Conservation (phyloP, 2,888 invertebrate genomes). For the Anthophora plumipes region DNA sequence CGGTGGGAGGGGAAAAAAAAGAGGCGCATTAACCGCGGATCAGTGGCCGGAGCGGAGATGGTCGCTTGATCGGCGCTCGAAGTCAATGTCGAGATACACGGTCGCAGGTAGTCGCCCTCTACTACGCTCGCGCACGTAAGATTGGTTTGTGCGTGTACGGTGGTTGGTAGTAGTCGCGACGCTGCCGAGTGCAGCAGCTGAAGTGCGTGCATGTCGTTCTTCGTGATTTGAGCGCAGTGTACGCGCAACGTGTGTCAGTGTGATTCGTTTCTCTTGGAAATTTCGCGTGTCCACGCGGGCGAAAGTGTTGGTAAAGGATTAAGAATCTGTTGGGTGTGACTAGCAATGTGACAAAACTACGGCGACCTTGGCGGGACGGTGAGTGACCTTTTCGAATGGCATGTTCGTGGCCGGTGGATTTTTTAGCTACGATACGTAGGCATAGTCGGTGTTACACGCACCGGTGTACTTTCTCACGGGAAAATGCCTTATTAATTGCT, state of each 20-base stretch:
- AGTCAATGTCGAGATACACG: conserved; percentile 62
- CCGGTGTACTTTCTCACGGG: conserved; percentile 76
- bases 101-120: conserved; percentile 67
- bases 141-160: conserved; percentile 54
- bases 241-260: conserved; percentile 1
- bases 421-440: conserved; percentile 18
- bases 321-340: conserved; percentile 36
- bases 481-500: conserved; percentile 72
- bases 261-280: conserved; percentile 1
- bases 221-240: conserved; percentile 19
- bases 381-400: conserved; percentile 78
- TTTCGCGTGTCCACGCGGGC: background rate
- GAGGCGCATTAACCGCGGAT: conserved; percentile 4
- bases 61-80: conserved; percentile 34
- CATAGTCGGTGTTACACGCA: background rate
- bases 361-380: conserved; percentile 79
- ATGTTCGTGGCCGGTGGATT: conserved; percentile 36
- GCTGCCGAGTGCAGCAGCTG: conserved; percentile 67
- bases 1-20: background rate
- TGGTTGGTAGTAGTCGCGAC: conserved; percentile 66
- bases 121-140: conserved; percentile 46
- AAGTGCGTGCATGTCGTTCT: conserved; percentile 50
- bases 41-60: conserved; percentile 27
- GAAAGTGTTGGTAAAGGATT: conserved; percentile 37
- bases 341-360: conserved; percentile 49